phyloP scores from a whole-genome alignment of 2,888 invertebrate species.

The Amiota communis region DNA sequence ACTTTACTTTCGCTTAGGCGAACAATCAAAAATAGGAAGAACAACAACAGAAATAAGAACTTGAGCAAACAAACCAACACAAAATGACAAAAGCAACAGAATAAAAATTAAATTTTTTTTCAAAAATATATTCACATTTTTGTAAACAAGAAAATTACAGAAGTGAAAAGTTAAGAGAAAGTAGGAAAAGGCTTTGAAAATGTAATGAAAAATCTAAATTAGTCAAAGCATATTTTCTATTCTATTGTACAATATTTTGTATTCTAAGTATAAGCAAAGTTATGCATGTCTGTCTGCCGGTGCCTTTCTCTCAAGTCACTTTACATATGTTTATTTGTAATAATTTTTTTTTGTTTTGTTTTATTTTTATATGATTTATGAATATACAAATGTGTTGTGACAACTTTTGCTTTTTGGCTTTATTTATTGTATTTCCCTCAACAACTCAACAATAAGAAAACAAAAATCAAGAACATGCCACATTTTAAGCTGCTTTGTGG shows the following conservation, averaged over 20 bases:
- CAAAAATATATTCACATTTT: slow-evolving; percentile 37
- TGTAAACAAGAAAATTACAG: slow-evolving; percentile 27
- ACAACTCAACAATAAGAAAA: background rate
- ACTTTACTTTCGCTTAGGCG: no score
- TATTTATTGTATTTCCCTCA: background rate
- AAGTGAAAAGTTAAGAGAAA: background rate
- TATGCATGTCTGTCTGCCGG: slow-evolving; percentile 1
- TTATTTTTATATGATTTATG: slow-evolving; percentile 8
- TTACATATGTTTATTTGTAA: no score
- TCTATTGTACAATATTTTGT: no score
- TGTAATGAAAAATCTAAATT: slow-evolving; percentile 14
- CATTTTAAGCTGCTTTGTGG: slow-evolving; percentile 5
- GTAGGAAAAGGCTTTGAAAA: background rate
- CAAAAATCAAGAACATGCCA: background rate
- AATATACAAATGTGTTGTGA: slow-evolving; percentile 8
- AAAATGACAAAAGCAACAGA: slow-evolving; percentile 35
- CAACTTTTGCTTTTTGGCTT: background rate
- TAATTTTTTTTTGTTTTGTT: background rate
- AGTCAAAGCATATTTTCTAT: slow-evolving; percentile 20
- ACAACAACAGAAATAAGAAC: slow-evolving; percentile 1
- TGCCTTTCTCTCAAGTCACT: background rate
- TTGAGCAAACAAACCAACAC: slow-evolving; percentile 32
- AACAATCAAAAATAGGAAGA: background rate
- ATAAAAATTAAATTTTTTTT: background rate
- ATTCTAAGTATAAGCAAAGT: background rate